Base-by-base conservation (phyloP, 2,797 vertebrate genomes). In the Hirundo rustica region DNA sequence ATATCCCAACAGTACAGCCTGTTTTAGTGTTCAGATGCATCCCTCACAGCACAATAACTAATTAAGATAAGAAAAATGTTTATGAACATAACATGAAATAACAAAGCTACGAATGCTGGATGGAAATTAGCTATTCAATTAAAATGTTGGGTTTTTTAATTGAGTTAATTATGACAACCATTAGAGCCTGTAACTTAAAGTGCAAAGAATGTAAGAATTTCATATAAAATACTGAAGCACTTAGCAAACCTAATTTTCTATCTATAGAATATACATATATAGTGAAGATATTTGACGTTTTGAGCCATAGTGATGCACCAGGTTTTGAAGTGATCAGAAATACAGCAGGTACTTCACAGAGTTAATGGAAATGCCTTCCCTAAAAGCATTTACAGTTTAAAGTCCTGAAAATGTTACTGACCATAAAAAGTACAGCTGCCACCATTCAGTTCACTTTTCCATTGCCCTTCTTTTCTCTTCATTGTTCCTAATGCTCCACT, bases 201-300 rank as follows among this genome's bases (percentile, higher is more conserved):
- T 65, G 34, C 18, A 72, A 83, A 80, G 21, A 79, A 80, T 58
- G 5, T 22, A 71, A 42, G 19, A 60, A 44, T 73, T 68, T 25
- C 16, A 40, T 17, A 3, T 51, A 25, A 74, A 67, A 68, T 36
- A 40, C 3, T 32, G 21, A 74, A 71, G 53, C 12, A 5, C 11
- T 77, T 67, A 32, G 13, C 22, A 80, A 80, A 44, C 4, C 11
- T 76, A 17, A 7, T 67, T 87, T 78, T 83, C 13, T 36, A 6
- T 36, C 12, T 8, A 5, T 2, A 68, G 11, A 42, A 40, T 29
- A 30, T 4, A 22, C 5, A 14, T 8, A 19, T 2, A 4, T 3
- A 36, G 26, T 8, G 32, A 30, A 42, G 8, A 11, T 53, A 54
- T 67, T n/a, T 18, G 21, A 45, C 26, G 20, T 38, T 73, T 42